Base-by-base conservation (phyloP, 2,888 invertebrate genomes). In the Sarcophaga variegata region DNA sequence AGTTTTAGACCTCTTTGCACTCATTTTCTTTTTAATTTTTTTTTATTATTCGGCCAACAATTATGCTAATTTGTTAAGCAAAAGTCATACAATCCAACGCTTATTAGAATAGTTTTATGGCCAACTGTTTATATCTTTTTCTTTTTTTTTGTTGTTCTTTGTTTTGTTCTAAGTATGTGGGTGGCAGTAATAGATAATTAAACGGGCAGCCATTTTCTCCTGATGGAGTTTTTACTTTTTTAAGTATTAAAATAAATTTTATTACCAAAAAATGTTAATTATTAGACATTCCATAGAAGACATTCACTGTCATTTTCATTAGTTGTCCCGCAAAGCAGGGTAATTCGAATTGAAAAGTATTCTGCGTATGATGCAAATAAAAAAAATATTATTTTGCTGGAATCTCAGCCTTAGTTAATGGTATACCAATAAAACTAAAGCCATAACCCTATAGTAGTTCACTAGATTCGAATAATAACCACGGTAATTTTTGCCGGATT, bases 31-130 rank as follows among this genome's bases (percentile, higher is more conserved):
- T 49, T 14, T 20, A 49, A 49, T 12, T 64, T 4, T 70, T 59
- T 62, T 77, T 87, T 91, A 90, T 91, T 91, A 91, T 91, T 91
- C 91, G 88, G 89, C 90, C 90, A 91, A 92, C 92, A 92, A 92
- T 92, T 92, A 92, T 92, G 92, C 90, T 92, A 92, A 92, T 92
- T 91, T 90, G 92, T 90, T 91, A 91, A 91, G 47, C 75, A 71
- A 79, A 84, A 49, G 64, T 47, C 27, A 89, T 90, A 88, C 90
- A 89, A 89, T 90, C 88, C 90, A 89, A 87, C 77, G 81, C 62
- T 83, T 70, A 75, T 75, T 71, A 67, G 71, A 67, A 63, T 78
- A 64, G 54, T 25, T 77, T 20, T 64, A 45, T 27, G 54, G 79
- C 67, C 70, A 81, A 85, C 76, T 82, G 86, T 87, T 81, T 27